Base-by-base conservation (phyloP, 1,140 invertebrate species). In the Pogonognathellus flavescens region DNA sequence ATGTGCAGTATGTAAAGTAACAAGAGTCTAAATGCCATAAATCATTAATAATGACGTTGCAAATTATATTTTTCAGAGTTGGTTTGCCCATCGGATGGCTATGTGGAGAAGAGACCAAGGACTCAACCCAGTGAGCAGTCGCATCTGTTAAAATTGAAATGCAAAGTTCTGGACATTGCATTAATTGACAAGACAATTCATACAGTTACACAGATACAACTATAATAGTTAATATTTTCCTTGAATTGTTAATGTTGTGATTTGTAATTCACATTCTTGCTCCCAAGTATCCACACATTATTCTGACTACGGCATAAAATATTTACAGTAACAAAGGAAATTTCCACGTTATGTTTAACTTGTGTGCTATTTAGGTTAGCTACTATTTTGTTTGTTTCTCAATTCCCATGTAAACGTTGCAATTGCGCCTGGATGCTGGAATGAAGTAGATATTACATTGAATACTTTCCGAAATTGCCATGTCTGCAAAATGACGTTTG, bases 41-140 rank as follows among this genome's bases (percentile, higher is more conserved):
- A 66, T 14, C 20, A 66, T 41, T 41, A 20, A 20, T 60, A 82
- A 82, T 82, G 7, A 31, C 18, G 52, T 82, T 57, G 25, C 41
- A 6, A 80, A 80, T 41, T 62, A 80, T 76, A 82, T 20, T 84
- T 53, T 91, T 91, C 88, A 92, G 92, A 89, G 89, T 66, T 92
- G 92, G 92, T 92, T 92, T 86, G 89, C 87, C 1, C 90, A 91
- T 18, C 89, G 91, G 87, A 85, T 92, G 84, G 91, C 92, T n/a
- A 89, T 91, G 8, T 91, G 91, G 91, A 90, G 92, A 89, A 90
- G 91, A 88, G 91, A 92, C 82, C 92, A 92, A 87, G 92, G 92
- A 18, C 89, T 92, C 31, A 92, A 86, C 83, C 86, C 86, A 66
- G 62, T 86, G 20, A 70, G 86, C 20, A 82, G 82, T 72, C 86